Evolutionary conservation across 2,113 vertebrate genomes (phyloP).

Genomic region (Progne subis): DNA sequence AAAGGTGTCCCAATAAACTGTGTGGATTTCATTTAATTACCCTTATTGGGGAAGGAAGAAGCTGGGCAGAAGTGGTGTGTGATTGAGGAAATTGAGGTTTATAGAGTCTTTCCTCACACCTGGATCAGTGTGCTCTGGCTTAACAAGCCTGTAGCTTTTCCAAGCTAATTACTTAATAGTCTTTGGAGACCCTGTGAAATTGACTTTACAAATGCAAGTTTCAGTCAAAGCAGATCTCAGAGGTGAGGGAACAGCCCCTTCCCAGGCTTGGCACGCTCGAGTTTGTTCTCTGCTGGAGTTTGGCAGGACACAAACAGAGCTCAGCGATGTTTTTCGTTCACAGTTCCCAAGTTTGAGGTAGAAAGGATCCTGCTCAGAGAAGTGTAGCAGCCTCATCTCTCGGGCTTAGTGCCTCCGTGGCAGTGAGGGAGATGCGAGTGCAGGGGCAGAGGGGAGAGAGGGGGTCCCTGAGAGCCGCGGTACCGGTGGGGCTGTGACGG

Average conservation of each 20-base stretch:
- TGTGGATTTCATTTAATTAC: not conserved
- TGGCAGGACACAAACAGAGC: not conserved
- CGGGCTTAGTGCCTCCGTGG: not conserved
- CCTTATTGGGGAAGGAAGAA: not conserved
- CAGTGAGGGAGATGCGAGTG: rapidly evolving
- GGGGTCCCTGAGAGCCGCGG: rapidly evolving
- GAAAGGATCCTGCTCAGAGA: not conserved
- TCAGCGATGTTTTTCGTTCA: not conserved
- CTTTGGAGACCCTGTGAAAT: not conserved
- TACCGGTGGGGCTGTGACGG: rapidly evolving
- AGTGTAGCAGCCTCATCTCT: not conserved
- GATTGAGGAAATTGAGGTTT: constrained; percentile 21
- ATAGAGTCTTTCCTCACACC: constrained; percentile 1
- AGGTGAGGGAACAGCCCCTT: not conserved
- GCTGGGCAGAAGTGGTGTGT: not conserved
- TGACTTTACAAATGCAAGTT: not conserved
- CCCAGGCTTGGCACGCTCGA: not conserved
- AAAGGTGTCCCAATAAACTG: not conserved
- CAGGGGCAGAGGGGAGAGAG: not conserved
- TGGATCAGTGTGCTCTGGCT: not conserved
- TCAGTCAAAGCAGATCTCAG: not conserved
- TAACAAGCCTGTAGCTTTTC: not conserved
- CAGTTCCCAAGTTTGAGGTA: not conserved
- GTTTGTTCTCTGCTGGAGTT: not conserved
- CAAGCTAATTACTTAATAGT: not conserved